Percentiles rank a stretch among this genome's conserved stretches.
Evolutionary conservation across 2,888 invertebrate species (phyloP).

Genomic region (Bembecia ichneumoniformis): DNA sequence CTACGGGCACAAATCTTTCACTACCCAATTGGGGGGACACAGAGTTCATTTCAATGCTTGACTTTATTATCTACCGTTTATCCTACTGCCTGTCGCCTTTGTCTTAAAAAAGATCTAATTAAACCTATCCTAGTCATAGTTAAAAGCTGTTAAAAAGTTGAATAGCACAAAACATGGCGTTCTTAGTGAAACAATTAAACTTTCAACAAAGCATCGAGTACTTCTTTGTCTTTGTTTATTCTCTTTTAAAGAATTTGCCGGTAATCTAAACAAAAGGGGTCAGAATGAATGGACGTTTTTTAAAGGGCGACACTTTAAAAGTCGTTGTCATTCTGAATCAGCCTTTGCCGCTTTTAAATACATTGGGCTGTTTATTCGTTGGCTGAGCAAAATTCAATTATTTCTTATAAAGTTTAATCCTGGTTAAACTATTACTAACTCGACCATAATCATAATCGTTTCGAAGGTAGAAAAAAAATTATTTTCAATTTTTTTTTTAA

Average conservation of each 20-base stretch:
- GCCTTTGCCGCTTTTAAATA: background rate
- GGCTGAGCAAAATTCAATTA: background rate
- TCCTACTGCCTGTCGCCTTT: too few species aligned
- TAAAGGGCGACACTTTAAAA: background rate
- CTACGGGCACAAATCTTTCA: too few species aligned
- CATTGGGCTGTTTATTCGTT: background rate
- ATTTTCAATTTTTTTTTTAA: too few species aligned
- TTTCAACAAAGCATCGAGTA: slow-evolving; percentile 17
- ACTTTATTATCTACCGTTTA: too few species aligned
- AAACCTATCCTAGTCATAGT: too few species aligned
- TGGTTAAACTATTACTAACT: too few species aligned
- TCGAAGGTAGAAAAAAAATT: too few species aligned
- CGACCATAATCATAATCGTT: too few species aligned
- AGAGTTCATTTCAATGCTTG: too few species aligned
- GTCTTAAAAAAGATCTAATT: too few species aligned
- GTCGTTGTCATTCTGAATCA: background rate
- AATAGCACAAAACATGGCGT: background rate
- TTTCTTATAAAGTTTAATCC: too few species aligned
- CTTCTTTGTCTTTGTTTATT: slow-evolving; percentile 16
- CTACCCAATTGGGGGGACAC: too few species aligned
- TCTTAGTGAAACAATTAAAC: slow-evolving; percentile 21
- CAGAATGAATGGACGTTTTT: background rate
- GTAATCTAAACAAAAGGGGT: background rate
- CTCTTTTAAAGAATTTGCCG: slow-evolving; percentile 17
- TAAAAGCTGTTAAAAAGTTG: background rate